Conservation (phyloP, 2,797 vertebrate genomes). For the Gymnopithys bicolor region DNA sequence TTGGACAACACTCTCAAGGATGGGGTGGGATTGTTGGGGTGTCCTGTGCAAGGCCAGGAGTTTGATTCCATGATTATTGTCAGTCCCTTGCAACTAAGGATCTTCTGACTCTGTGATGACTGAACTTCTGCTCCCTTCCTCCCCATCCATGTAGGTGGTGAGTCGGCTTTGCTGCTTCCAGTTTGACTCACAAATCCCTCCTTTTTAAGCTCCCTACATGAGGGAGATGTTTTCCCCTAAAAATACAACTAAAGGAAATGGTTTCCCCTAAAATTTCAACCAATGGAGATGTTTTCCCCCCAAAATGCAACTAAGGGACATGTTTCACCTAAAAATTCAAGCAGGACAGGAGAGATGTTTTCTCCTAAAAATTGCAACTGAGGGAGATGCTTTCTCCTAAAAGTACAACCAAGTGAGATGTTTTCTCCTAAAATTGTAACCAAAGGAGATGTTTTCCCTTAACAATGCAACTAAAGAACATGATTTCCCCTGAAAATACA, state of each 20-base stretch:
- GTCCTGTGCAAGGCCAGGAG: background rate
- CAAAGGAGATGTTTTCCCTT: background rate
- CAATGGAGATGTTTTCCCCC: background rate
- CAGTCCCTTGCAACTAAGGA: background rate
- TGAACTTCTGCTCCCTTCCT: background rate
- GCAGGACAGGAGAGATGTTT: background rate
- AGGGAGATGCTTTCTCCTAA: background rate
- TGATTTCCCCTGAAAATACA: background rate
- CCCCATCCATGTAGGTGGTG: background rate
- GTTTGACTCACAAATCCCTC: background rate
- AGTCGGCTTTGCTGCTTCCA: background rate
- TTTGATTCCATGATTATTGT: background rate
- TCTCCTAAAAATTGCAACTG: background rate
- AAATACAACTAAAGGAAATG: background rate
- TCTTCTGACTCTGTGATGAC: background rate
- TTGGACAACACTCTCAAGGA: accelerated
- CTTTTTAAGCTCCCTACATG: background rate
- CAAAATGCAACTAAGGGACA: background rate
- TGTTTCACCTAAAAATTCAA: background rate
- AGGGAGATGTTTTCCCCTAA: background rate
- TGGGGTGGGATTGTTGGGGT: background rate
- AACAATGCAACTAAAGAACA: background rate
- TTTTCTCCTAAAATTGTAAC: background rate
- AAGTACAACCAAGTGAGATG: background rate
- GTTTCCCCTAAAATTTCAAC: background rate